These are phyloP conservation scores for Phalloptychus januarius DNA, from an alignment of 2,797 vertebrate genomes.

Conservation along the genomic window DNA sequence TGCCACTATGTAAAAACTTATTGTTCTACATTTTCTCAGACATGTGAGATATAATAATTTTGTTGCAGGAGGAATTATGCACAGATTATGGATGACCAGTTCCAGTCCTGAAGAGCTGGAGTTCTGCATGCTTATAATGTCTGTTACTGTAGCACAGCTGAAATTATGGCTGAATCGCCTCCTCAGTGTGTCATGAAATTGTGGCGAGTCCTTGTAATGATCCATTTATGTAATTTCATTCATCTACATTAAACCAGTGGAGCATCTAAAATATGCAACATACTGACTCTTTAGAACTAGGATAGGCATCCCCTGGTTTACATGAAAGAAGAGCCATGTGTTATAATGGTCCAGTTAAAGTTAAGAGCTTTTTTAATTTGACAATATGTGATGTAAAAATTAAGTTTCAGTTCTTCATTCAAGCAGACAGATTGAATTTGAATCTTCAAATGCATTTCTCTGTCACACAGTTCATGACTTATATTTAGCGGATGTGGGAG, in stretches of 20 bases:
- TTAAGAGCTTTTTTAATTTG: not conserved
- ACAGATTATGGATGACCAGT: not conserved
- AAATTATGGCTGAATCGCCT: not conserved
- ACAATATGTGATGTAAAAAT: not conserved
- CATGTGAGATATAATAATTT: not conserved
- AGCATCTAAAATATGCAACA: not conserved
- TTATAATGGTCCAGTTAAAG: not conserved
- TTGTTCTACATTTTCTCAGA: not conserved
- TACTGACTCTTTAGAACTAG: not conserved
- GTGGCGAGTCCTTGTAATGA: not conserved
- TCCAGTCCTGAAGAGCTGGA: no score
- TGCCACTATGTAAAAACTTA: not conserved
- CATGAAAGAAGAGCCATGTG: not conserved
- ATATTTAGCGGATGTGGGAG: not conserved
- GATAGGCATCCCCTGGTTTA: not conserved
- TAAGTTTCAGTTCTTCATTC: not conserved
- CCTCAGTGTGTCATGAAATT: not conserved
- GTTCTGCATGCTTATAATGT: not conserved
- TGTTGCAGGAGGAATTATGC: not conserved
- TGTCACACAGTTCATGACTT: not conserved
- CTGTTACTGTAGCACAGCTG: not conserved
- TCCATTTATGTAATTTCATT: not conserved
- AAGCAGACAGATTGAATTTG: not conserved
- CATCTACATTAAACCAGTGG: not conserved
- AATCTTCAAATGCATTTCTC: conserved; percentile 11